Evolutionary conservation across 2,113 vertebrate genomes (phyloP), one percentile per base, ranked within the genome.

Genomic region (Sceloporus undulatus): DNA sequence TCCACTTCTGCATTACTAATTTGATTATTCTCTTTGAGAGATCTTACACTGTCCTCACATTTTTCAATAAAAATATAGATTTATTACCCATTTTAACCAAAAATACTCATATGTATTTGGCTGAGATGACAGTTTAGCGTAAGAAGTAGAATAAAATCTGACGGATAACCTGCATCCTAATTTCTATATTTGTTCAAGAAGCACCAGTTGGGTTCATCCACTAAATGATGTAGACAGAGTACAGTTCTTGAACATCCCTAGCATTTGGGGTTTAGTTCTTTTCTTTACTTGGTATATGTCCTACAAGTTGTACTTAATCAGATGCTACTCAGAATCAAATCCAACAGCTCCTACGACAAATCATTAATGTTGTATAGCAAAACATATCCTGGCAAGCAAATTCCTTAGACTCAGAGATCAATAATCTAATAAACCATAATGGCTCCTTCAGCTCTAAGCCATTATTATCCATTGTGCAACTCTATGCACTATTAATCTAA

Each of bases 401-500:
- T 83, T 89, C 66, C 84, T 79, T 52, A 34, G 77, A 83, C 92
- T 88, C 54, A 88, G 25, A 95, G 89, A 91, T 90, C 91, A 91
- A 85, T 89, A 94, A 88, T 40, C 88, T 74, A 92, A 93, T 89
- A 89, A 93, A 91, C 75, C 84, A 13, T 85, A 87, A 92, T 34
- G 77, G 34, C 13, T 86, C 25, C 83, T 96, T 94, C 89, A 87
- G 92, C 86, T 93, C 85, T 90, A 91, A 94, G 42, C 65, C 82
- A 78, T 82, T 89, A 85, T 90, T 89, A 62, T 92, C 89, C 73
- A 82, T 65, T 85, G 88, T 88, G 77, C 62, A 91, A 76, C 59
- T 75, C 21, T 82, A 85, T 65, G 21, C 83, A 29, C 42, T 85
- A 1, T 88, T 92, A 92, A 89, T 85, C 48, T 91, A 88, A 94